Conservation (phyloP, 2,113 vertebrate genomes). For the Hyla sarda region DNA sequence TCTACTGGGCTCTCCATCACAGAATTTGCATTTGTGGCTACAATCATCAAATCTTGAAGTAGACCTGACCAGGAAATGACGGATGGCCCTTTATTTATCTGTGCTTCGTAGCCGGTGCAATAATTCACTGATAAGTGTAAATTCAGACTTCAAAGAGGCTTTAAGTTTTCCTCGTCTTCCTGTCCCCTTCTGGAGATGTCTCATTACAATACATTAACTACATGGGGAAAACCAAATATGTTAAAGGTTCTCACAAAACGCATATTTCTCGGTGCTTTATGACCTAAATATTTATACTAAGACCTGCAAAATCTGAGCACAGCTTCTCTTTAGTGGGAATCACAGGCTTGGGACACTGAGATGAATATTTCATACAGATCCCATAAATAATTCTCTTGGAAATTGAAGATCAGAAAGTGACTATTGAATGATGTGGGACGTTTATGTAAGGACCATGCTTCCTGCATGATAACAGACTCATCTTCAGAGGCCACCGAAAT, state of each 20-base stretch:
- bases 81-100: not conserved
- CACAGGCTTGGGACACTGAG: slow-evolving; percentile 48
- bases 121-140: not conserved
- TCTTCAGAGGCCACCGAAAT: slow-evolving; percentile 44
- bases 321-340: slow-evolving; percentile 46
- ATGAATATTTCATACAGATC: slow-evolving; percentile 55
- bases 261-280: slow-evolving; percentile 25
- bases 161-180: not conserved
- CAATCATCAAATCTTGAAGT: too few relatives aligned
- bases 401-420: slow-evolving; percentile 59
- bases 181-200: not conserved
- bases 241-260: slow-evolving; percentile 26
- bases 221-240: not conserved
- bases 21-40: too few relatives aligned
- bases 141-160: not conserved
- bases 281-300: slow-evolving; percentile 57
- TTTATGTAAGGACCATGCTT: slow-evolving; percentile 56
- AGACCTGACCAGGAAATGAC: not conserved
- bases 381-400: slow-evolving; percentile 60
- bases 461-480: slow-evolving; percentile 47
- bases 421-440: slow-evolving; percentile 56
- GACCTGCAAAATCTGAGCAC: slow-evolving; percentile 39
- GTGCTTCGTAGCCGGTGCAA: not conserved
- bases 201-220: not conserved
- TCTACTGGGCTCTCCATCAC: too few relatives aligned